These are phyloP conservation scores for Onychomys leucogaster DNA, from an alignment of 2,797 vertebrate genomes.

Conservation along the genomic window DNA sequence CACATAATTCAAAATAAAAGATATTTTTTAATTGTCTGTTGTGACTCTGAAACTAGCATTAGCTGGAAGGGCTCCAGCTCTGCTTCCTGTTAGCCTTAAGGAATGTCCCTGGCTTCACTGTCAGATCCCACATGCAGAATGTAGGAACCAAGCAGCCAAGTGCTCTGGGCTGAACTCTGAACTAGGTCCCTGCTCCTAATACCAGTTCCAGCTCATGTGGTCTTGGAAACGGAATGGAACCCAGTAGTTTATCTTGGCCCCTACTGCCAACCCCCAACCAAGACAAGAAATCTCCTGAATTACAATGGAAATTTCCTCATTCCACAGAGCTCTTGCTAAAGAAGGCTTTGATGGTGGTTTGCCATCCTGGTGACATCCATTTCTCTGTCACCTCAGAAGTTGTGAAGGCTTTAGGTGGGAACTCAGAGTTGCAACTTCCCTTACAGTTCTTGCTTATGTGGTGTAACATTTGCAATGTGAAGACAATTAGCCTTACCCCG, in stretches of 20 bases:
- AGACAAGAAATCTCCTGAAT: slow-evolving; percentile 77
- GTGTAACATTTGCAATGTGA: not conserved
- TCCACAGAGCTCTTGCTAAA: not conserved
- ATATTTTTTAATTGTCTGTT: not conserved
- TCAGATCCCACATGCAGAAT: slow-evolving; percentile 86
- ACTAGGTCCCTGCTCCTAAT: slow-evolving; percentile 82
- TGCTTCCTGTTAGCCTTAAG: slow-evolving; percentile 60
- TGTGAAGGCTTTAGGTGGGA: not conserved
- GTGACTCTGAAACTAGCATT: not conserved
- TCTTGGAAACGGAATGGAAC: slow-evolving; percentile 87
- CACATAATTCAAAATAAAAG: not conserved
- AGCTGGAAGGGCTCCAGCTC: not conserved
- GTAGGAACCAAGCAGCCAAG: slow-evolving; percentile 89
- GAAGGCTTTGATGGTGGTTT: not conserved
- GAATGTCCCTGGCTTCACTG: slow-evolving; percentile 78
- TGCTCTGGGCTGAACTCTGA: slow-evolving; percentile 85
- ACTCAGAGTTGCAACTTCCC: not conserved
- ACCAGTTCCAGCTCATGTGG: slow-evolving; percentile 87
- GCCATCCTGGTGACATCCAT: not conserved
- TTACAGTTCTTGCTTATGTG: not conserved
- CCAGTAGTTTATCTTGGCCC: slow-evolving; percentile 86
- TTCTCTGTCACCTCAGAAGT: not conserved
- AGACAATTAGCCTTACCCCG: not conserved
- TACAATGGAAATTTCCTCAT: not conserved
- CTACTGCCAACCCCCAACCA: slow-evolving; percentile 84